phyloP scores from a whole-genome alignment of 1,140 invertebrate species.

The Leptoteleia sp. region DNA sequence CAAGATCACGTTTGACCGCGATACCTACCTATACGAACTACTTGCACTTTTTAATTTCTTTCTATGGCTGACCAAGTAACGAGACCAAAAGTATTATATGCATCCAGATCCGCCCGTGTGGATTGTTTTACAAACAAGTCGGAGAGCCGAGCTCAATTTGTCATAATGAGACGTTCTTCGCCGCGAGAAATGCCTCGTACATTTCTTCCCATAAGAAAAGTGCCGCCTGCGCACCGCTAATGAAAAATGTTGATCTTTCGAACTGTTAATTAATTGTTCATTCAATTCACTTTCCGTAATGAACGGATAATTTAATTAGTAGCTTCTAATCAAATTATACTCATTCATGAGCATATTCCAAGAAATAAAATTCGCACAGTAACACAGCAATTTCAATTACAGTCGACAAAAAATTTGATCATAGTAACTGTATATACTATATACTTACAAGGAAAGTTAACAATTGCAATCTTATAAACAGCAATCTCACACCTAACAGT shows the following conservation, averaged over 20 bases:
- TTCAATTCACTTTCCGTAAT: not conserved
- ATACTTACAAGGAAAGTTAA: too few species aligned
- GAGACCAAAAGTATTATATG: constrained; percentile 61
- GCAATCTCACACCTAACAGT: too few species aligned
- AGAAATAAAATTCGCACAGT: too few species aligned
- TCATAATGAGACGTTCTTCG: constrained; percentile 36
- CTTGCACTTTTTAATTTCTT: constrained; percentile 59
- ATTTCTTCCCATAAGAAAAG: constrained; percentile 8
- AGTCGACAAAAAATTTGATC: too few species aligned
- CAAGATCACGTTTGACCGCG: constrained; percentile 62
- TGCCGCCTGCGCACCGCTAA: constrained; percentile 6
- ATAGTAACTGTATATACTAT: too few species aligned
- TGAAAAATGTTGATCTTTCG: constrained; percentile 9
- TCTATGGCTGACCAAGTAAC: constrained; percentile 32
- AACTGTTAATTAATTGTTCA: constrained; percentile 17
- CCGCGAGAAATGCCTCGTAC: constrained; percentile 10
- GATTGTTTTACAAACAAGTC: constrained; percentile 51
- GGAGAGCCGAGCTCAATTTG: constrained; percentile 44
- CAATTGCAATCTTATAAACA: too few species aligned
- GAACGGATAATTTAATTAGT: constrained; percentile 12
- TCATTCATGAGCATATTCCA: too few species aligned
- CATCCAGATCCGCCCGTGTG: constrained; percentile 26
- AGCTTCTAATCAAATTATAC: not conserved
- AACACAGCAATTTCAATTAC: too few species aligned
- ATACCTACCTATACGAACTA: constrained; percentile 48